Base-by-base conservation (phyloP, 2,797 vertebrate genomes). In the Microctenopoma steveboyesi region DNA sequence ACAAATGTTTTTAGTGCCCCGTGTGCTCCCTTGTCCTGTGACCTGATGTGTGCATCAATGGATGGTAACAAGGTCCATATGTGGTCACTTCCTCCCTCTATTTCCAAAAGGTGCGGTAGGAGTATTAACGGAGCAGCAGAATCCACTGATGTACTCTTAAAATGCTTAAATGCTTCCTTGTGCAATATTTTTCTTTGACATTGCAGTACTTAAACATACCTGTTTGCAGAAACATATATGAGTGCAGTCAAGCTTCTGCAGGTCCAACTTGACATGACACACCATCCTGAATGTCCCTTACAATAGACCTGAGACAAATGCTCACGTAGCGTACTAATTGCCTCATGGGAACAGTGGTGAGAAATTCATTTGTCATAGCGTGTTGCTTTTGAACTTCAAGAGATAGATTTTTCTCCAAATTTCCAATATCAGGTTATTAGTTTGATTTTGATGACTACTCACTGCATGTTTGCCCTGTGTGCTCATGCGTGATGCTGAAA, bases 51-150 rank as follows among this genome's bases (percentile, higher is more conserved):
- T 15, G 68, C 67, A 76, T 87, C 64, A 86, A 78, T 81, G 68
- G 78, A 80, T 46, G 58, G 64, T 93, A 94, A 93, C 78, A 72
- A 84, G 86, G 52, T 86, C 88, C 90, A 90, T 80, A 88, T 94
- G 92, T 83, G 76, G 75, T 88, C 76, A 85, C 81, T 90, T 93
- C 91, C 89, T 91, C 69, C 66, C 64, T 68, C 65, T 60, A 5
- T 68, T 78, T 68, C 62, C 72, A 64, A 37, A 71, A 78, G 60
- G 48, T 62, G 64, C 82, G 83, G 81, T 72, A 74, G 73, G 71
- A 72, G 63, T 51, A 66, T 81, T 86, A 90, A 90, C 72, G 78
- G 84, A 79, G 79, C 58, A 48, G 58, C 72, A 69, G 53, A 64
- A 64, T 71, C 75, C 54, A 68, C 70, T 87, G 79, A 79, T 79